Conservation (phyloP, 2,888 invertebrate genomes). For the Buathra laborator region DNA sequence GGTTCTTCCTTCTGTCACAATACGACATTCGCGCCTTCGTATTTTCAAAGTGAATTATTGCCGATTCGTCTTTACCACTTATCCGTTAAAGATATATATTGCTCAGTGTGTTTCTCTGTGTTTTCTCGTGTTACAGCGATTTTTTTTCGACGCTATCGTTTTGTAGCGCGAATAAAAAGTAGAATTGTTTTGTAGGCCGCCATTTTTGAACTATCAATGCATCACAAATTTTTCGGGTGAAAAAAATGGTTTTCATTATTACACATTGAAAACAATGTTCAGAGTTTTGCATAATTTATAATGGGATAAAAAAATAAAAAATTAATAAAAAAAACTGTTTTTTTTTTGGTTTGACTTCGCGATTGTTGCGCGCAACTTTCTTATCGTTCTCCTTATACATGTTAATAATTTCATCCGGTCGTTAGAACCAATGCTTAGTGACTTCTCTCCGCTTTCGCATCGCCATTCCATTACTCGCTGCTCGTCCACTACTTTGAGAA, state of each 20-base stretch:
- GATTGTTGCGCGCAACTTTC: constrained; percentile 54
- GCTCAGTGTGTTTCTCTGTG: not conserved
- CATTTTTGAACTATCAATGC: not conserved
- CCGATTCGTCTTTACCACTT: constrained; percentile 17
- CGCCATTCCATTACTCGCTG: constrained; percentile 12
- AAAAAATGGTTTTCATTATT: no score
- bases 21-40: constrained; percentile 11
- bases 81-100: not conserved
- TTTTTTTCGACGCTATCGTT: constrained; percentile 16
- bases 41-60: constrained; percentile 29
- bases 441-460: constrained; percentile 12
- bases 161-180: not conserved
- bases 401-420: constrained; percentile 11
- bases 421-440: constrained; percentile 11
- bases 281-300: not conserved
- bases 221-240: no score
- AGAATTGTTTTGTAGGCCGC: no score
- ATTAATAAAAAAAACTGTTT: constrained; percentile 1
- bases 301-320: constrained; percentile 22
- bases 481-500: constrained; percentile 45
- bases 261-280: no score
- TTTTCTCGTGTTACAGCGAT: not conserved
- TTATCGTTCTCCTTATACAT: constrained; percentile 52
- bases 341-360: constrained; percentile 6
- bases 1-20: constrained; percentile 21